Evolutionary conservation across 2,888 invertebrate genomes (phyloP).

Genomic region (Lepidocyrtinus sp.): DNA sequence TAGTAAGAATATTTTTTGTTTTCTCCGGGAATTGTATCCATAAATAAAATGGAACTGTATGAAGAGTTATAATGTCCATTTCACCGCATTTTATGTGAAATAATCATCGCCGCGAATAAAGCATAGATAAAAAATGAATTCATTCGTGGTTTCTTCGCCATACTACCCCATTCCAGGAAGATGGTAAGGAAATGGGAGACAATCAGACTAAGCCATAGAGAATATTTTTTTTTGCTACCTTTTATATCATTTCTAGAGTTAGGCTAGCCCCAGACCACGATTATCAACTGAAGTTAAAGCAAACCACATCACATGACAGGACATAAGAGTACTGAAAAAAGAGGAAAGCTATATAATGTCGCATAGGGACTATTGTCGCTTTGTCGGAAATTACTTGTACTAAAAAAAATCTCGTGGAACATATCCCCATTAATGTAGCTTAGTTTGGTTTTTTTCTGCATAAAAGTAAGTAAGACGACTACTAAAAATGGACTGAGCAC

Average conservation of each 20-base stretch:
- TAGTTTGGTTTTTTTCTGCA: no score
- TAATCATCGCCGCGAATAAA: background rate
- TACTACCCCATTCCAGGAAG: slow-evolving; percentile 37
- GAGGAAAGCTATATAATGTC: background rate
- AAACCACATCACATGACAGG: no score
- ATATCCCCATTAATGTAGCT: background rate
- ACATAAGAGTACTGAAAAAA: no score
- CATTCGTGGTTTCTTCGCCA: slow-evolving; percentile 53
- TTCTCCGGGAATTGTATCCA: slow-evolving; percentile 53
- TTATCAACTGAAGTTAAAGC: background rate
- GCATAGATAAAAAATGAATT: slow-evolving; percentile 47
- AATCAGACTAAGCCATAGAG: background rate
- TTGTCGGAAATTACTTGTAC: background rate
- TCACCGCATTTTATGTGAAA: slow-evolving; percentile 58
- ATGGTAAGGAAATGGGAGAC: slow-evolving; percentile 17
- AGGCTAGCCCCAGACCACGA: background rate
- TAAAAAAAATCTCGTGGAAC: background rate
- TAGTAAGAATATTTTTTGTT: no score
- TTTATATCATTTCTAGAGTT: background rate
- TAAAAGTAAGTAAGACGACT: no score
- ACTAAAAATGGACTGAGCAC: no score
- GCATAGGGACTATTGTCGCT: background rate
- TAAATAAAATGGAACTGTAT: slow-evolving; percentile 50
- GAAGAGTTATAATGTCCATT: slow-evolving; percentile 56
- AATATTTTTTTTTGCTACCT: background rate